Conservation (phyloP, 2,888 invertebrate species). For the Brachyopa scutellaris region DNA sequence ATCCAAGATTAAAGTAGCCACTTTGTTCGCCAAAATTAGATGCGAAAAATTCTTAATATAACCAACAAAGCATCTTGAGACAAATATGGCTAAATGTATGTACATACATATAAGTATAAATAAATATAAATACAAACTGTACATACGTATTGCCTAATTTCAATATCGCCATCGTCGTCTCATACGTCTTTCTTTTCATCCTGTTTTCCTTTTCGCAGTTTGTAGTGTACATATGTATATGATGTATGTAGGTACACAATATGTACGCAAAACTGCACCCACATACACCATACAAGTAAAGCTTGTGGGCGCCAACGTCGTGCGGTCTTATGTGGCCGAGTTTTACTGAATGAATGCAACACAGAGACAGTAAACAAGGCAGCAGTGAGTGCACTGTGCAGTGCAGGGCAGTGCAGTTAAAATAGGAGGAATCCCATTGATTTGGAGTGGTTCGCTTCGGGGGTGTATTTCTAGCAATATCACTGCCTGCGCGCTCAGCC, state of each 20-base stretch:
- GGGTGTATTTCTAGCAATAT: constrained; percentile 36
- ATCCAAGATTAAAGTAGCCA: not conserved
- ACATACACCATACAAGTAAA: constrained; percentile 9
- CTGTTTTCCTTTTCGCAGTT: not conserved
- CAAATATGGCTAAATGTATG: not conserved
- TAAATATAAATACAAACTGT: too few relatives aligned
- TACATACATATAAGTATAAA: too few relatives aligned
- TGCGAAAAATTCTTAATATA: not conserved
- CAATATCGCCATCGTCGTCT: not conserved
- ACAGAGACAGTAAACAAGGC: constrained; percentile 13
- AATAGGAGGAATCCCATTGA: constrained; percentile 52
- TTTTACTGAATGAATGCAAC: constrained; percentile 38
- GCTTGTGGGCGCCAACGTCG: constrained; percentile 27
- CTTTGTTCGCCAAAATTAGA: not conserved
- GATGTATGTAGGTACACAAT: too few relatives aligned
- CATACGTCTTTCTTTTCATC: not conserved
- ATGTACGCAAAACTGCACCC: too few relatives aligned
- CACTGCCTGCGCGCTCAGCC: constrained; percentile 30
- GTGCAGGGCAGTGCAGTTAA: constrained; percentile 11
- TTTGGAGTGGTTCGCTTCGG: constrained; percentile 55
- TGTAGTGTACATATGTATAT: too few relatives aligned
- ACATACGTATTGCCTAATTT: not conserved
- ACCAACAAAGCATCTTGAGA: not conserved
- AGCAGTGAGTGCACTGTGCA: not conserved
- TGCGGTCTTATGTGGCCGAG: constrained; percentile 73